Evolutionary conservation across 2,888 invertebrate species (phyloP), one percentile per base, ranked within the genome.

Genomic region (Xylophagus ater): DNA sequence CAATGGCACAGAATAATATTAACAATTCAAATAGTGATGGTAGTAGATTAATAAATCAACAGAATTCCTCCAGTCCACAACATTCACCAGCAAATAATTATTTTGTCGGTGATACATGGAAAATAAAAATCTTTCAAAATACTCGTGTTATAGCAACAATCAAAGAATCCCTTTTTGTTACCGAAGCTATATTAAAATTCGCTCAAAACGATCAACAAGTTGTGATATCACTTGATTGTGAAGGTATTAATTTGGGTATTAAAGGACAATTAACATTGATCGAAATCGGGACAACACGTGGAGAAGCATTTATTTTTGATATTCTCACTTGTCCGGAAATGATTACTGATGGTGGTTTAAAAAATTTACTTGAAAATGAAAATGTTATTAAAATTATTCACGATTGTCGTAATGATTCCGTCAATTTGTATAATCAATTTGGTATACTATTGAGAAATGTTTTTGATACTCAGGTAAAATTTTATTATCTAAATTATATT

Each of bases 381-480:
- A 74, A 74, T 61, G 78, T 92, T 44, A 70, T 86, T 41, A 92
- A 92, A 73, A 85, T 92, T 39, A 82, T 89, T 55, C 92, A 93
- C 60, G 92, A 93, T 60, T 92, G 90, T 57, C 76, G 89, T 46
- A 90, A 88, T 62, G 89, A 89, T 67, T 86, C 89, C 42, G 81
- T 82, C 32, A 89, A 87, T 68, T 73, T 93, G 49, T 81, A 77
- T 66, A 76, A 77, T 59, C 90, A 92, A 58, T 90, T 81, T 69
- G 82, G 82, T 49, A 84, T 92, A 47, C 74, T 79, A 37, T 65
- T 92, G 52, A 74, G 74, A 47, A 84, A 82, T 65, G 86, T 93
- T 35, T 92, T 93, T 61, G 92, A 93, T 60, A 92, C 92, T 23
- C 92, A 87, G 68, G 76, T 76, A 58, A 51, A 54, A 2, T 2